Evolutionary conservation across 2,113 vertebrate species (phyloP).

Genomic region (Oryctolagus cuniculus): mOryCun1.1 NC_091432.1:84154001-84154500

Average conservation of each 20-base stretch:
- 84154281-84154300: not conserved
- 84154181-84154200: accelerated
- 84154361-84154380: not conserved
- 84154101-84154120: not conserved
- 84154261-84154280: not conserved
- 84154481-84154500: not conserved
- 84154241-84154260: not conserved
- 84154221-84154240: not conserved
- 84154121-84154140: accelerated
- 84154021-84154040: not conserved
- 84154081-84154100: no score
- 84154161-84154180: accelerated
- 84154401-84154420: not conserved
- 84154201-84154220: accelerated
- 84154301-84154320: not conserved
- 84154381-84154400: not conserved
- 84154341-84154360: not conserved
- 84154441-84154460: not conserved
- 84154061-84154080: not conserved
- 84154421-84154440: no score
- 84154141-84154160: not conserved
- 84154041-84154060: not conserved
- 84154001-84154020: not conserved
- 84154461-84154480: not conserved
- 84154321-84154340: not conserved